Percentiles rank a stretch among this genome's conserved stretches.
Evolutionary conservation across 2,113 vertebrate genomes (phyloP).

Genomic region (Dryoscopus gambensis): DNA sequence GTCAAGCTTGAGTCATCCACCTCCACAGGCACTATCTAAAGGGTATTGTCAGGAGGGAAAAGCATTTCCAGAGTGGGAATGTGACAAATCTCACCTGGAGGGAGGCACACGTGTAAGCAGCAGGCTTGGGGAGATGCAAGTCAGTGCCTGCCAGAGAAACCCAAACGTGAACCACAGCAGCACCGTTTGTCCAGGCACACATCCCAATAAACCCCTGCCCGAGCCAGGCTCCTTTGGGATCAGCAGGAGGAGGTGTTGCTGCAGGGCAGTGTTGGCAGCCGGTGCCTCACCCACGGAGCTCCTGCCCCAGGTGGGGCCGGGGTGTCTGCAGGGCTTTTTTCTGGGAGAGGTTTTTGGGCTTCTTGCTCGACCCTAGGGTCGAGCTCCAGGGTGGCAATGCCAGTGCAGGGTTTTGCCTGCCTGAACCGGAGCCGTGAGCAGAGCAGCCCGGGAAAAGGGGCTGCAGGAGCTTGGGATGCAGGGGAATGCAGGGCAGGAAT

Average conservation of each 20-base stretch:
- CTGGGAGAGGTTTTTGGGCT: not conserved
- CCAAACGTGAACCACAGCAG: not conserved
- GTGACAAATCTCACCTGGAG: slow-evolving; percentile 32
- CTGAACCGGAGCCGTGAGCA: not conserved
- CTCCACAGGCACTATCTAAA: slow-evolving; percentile 42
- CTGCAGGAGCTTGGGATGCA: not conserved
- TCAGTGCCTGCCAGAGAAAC: not conserved
- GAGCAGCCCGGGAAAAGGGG: not conserved
- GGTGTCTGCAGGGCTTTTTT: not conserved
- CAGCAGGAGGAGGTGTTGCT: not conserved
- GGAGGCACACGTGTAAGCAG: slow-evolving; percentile 2
- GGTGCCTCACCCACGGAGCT: accelerated
- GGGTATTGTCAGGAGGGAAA: slow-evolving; percentile 54
- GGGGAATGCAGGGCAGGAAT: not conserved
- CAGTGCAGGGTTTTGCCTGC: not conserved
- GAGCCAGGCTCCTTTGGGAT: not conserved
- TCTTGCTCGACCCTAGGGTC: not conserved
- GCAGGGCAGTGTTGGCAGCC: not conserved
- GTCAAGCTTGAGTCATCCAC: slow-evolving; percentile 54
- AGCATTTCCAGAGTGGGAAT: slow-evolving; percentile 32
- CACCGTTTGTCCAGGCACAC: not conserved
- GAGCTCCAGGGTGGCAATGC: not conserved
- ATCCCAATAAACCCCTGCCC: not conserved
- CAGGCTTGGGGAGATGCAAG: not conserved
- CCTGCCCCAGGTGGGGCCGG: not conserved